Percentiles rank a stretch among this genome's conserved stretches.
phyloP scores from a whole-genome alignment of 2,797 vertebrate species.

The Halcyon chelicuti region DNA sequence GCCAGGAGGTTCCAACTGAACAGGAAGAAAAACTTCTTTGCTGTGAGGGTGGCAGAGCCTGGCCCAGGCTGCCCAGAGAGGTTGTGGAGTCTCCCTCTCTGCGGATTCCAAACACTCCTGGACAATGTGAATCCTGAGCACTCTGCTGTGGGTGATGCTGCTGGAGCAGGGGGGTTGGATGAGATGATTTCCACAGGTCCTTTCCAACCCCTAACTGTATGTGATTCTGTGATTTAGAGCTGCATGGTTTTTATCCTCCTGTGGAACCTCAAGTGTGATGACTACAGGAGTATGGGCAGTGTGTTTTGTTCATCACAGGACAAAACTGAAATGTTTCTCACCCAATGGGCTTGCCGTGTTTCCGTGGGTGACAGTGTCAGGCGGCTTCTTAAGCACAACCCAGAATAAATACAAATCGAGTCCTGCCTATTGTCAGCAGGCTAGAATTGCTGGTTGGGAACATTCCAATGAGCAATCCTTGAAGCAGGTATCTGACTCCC shows the following conservation, averaged over 20 bases:
- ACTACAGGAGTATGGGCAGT: background rate
- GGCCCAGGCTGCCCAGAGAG: no score
- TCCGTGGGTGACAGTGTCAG: background rate
- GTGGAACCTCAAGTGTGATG: background rate
- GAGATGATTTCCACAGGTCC: background rate
- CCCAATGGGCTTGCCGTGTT: fast-evolving
- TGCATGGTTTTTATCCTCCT: background rate
- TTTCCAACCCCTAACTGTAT: background rate
- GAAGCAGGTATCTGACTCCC: background rate
- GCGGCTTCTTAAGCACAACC: background rate
- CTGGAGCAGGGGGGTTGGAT: background rate
- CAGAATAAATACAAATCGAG: background rate
- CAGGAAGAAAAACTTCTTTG: no score
- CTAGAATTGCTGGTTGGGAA: background rate
- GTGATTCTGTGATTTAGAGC: no score
- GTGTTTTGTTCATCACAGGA: background rate
- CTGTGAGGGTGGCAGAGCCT: no score
- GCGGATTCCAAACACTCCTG: no score
- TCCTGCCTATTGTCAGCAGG: background rate
- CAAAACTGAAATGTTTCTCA: fast-evolving
- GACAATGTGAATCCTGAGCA: no score
- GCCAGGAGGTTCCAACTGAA: no score
- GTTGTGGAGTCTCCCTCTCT: no score
- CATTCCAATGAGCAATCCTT: background rate
- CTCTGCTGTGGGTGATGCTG: no score